These are phyloP conservation scores for Turritopsis rubra DNA, from an alignment of 30 jellyfish, hydroid and myxozoan species.

Conservation along the genomic window DNA sequence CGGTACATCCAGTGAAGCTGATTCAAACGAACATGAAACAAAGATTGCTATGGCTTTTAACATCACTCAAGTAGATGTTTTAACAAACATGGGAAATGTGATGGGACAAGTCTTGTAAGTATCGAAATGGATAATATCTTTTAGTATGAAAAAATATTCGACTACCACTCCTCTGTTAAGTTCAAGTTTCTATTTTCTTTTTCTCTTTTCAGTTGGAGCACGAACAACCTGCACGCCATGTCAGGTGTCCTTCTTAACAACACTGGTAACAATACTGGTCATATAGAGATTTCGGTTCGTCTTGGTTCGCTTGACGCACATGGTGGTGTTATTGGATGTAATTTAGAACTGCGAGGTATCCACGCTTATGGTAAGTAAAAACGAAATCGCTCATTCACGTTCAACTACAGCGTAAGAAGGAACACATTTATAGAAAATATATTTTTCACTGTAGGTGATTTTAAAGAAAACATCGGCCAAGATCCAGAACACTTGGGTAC, in stretches of 20 bases:
- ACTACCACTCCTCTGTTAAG: not conserved
- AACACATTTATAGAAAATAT: not conserved
- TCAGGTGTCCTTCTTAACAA: constrained; percentile 54
- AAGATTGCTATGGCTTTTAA: constrained; percentile 53
- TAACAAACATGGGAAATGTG: constrained; percentile 93
- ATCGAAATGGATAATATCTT: not conserved
- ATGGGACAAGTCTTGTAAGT: constrained; percentile 97
- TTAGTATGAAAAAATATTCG: not conserved
- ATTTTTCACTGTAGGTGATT: constrained; percentile 40
- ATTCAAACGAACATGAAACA: constrained; percentile 64
- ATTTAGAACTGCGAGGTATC: constrained; percentile 64
- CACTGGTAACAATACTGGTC: constrained; percentile 56
- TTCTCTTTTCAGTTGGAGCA: constrained; percentile 67
- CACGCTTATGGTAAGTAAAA: constrained; percentile 57
- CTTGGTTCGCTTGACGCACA: constrained; percentile 93
- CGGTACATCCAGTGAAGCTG: constrained; percentile 35
- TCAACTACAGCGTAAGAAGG: not conserved
- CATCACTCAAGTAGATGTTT: constrained; percentile 76
- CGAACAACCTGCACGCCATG: constrained; percentile 65
- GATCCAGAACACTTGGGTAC: constrained; percentile 61
- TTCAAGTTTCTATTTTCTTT: not conserved
- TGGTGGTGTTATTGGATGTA: constrained; percentile 95
- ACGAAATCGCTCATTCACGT: not conserved
- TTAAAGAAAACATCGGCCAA: constrained; percentile 56
- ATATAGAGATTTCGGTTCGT: constrained; percentile 44